Evolutionary conservation across 2,113 vertebrate genomes (phyloP), one percentile per base, ranked within the genome.

Genomic region (Amphiprion ocellaris): DNA sequence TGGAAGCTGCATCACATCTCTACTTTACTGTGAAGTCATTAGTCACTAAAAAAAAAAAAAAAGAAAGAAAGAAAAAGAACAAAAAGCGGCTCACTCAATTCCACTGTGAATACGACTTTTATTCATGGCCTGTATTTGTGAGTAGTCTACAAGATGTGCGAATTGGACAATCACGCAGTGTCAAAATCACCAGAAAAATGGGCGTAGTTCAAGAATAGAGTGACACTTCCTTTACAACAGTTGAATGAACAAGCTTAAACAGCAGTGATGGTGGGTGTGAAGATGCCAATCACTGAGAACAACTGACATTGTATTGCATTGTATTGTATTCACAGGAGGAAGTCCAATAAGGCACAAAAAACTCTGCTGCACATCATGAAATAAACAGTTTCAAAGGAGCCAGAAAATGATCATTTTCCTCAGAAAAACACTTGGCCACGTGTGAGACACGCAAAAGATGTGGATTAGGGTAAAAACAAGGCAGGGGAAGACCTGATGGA

Each of bases 81-180:
- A 70, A 74, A 79, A 74, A 74, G 33, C 33, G 63, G 30, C 54
- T 67, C 60, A 68, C 72, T 82, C 62, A 15, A 46, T 81, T 79
- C 62, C 58, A 61, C 76, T 55, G 52, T 83, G 71, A 79, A 86
- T 65, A 69, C 47, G 39, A 82, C 47, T 79, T 75, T 52, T 82
- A 78, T 80, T 90, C 63, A 77, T 67, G 53, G 23, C 49, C 49
- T 77, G 62, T 67, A 76, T 82, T 82, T 69, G 47, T 44, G 69
- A 67, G 61, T 24, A 47, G 69, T 83, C 56, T 63, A 74, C 49
- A 56, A 81, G 60, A 89, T 70, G 75, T 82, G 69, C 11, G 66
- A 90, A 85, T 75, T 90, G 69, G 79, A 85, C 86, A 86, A 86
- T 86, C 77, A 82, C 11, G 1, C 37, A 62, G 77, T 85, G 88